A percentile compares a stretch with the other conserved stretches of the same genome.
phyloP scores from a whole-genome alignment of 2,113 vertebrate species.

The Pimephales promelas region DNA sequence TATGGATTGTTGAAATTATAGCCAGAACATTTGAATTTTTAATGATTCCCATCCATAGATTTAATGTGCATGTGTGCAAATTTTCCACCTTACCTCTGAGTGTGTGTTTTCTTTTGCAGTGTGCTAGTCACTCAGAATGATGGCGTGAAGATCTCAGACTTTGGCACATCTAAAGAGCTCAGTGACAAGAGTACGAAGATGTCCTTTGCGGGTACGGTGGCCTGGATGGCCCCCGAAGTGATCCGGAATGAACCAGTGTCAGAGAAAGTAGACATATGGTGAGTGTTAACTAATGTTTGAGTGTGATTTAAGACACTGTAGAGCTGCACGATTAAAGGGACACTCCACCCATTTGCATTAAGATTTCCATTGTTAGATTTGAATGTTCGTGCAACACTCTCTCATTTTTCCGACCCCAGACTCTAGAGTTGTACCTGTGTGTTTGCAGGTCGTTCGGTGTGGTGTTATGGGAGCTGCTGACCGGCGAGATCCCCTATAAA shows the following conservation, averaged over 20 bases:
- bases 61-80: too few species aligned
- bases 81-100: neutral
- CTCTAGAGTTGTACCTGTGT: neutral
- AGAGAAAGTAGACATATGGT: constrained; percentile 99
- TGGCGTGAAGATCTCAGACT: constrained; percentile 97
- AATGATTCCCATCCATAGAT: too few species aligned
- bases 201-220: constrained; percentile 98
- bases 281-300: constrained; percentile 61
- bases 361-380: too few species aligned
- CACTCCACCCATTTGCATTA: too few species aligned
- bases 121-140: constrained; percentile 96
- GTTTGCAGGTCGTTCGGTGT: constrained; percentile 92
- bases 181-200: constrained; percentile 99
- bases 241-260: constrained; percentile 97
- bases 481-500: constrained; percentile 97
- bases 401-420: neutral
- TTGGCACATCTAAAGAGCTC: constrained; percentile 97
- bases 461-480: constrained; percentile 95
- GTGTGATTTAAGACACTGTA: too few species aligned
- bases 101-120: constrained; percentile 65
- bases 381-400: too few species aligned
- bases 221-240: constrained; percentile 98
- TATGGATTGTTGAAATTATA: too few species aligned
- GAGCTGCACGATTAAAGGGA: too few species aligned
- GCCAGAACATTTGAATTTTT: too few species aligned